A percentile compares a stretch with the other conserved stretches of the same genome.
Evolutionary conservation across 1,140 invertebrate genomes (phyloP).

Genomic region (Saccostrea glomerata): DNA sequence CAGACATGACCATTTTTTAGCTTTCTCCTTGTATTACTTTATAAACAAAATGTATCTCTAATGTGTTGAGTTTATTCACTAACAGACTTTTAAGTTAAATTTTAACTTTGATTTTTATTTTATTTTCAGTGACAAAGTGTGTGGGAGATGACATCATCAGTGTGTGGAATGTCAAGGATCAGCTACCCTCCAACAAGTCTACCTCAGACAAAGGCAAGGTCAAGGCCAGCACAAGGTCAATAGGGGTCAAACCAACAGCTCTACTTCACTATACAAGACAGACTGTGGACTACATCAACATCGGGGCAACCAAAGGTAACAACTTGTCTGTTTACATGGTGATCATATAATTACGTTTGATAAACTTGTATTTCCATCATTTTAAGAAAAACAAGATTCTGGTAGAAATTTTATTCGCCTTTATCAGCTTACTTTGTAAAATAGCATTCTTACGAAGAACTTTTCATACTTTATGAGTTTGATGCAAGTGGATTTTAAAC

Average conservation of each 20-base stretch:
- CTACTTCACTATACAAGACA: constrained; percentile 78
- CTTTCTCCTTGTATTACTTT: too few relatives aligned
- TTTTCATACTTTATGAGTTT: too few relatives aligned
- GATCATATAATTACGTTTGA: too few relatives aligned
- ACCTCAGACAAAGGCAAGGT: background rate
- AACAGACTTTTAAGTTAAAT: background rate
- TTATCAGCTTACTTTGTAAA: too few relatives aligned
- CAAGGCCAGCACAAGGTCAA: constrained; percentile 32
- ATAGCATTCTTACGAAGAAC: too few relatives aligned
- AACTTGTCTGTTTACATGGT: background rate
- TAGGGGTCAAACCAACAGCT: constrained; percentile 68
- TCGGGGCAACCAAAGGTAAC: constrained; percentile 76
- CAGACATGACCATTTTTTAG: too few relatives aligned
- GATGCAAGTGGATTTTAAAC: too few relatives aligned
- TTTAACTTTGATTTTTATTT: background rate
- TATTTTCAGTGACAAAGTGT: constrained; percentile 76
- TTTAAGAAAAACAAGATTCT: too few relatives aligned
- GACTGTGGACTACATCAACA: constrained; percentile 80
- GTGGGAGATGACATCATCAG: constrained; percentile 78
- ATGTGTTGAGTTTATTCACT: too few relatives aligned
- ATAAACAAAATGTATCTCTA: too few relatives aligned
- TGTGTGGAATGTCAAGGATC: constrained; percentile 67
- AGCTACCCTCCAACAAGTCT: constrained; percentile 3
- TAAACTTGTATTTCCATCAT: too few relatives aligned
- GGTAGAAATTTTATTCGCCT: too few relatives aligned